A percentile compares a stretch with the other conserved stretches of the same genome.
Conservation (phyloP, 2,888 invertebrate genomes). For the Lasioglossum calceatum region DNA sequence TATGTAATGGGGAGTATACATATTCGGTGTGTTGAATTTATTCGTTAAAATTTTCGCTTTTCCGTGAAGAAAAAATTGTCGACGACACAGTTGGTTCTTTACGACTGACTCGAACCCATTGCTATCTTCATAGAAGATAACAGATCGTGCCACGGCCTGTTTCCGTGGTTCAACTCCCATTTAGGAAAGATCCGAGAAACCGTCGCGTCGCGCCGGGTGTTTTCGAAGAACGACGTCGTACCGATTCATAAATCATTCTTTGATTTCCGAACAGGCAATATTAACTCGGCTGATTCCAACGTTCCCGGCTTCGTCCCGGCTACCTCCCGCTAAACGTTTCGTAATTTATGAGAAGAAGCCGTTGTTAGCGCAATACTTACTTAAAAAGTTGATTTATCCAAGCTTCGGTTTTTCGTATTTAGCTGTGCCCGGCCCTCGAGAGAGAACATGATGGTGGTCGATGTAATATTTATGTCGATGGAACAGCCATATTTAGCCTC, state of each 20-base stretch:
- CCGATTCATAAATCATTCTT: constrained; percentile 60
- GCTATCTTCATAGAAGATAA: constrained; percentile 7
- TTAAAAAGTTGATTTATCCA: constrained; percentile 37
- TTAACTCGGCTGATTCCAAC: constrained; percentile 45
- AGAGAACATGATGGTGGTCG: background rate
- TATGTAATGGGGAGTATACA: no score
- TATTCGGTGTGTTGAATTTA: no score
- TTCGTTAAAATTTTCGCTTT: no score
- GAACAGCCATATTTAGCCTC: constrained; percentile 21
- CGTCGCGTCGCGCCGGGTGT: constrained; percentile 13
- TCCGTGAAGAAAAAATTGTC: background rate
- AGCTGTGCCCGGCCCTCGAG: background rate
- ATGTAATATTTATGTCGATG: constrained; percentile 39
- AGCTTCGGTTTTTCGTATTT: background rate
- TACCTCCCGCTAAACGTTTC: constrained; percentile 12
- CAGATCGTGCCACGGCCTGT: constrained; percentile 11
- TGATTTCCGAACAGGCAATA: constrained; percentile 51
- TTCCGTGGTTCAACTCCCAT: constrained; percentile 14
- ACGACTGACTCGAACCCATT: constrained; percentile 4
- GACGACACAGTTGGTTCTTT: background rate
- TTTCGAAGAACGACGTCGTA: constrained; percentile 40
- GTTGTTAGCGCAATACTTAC: constrained; percentile 32
- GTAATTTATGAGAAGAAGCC: constrained; percentile 36
- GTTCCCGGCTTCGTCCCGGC: background rate
- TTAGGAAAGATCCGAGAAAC: constrained; percentile 23